Conservation (phyloP, 2,888 invertebrate genomes). For the Volucella zonaria region DNA sequence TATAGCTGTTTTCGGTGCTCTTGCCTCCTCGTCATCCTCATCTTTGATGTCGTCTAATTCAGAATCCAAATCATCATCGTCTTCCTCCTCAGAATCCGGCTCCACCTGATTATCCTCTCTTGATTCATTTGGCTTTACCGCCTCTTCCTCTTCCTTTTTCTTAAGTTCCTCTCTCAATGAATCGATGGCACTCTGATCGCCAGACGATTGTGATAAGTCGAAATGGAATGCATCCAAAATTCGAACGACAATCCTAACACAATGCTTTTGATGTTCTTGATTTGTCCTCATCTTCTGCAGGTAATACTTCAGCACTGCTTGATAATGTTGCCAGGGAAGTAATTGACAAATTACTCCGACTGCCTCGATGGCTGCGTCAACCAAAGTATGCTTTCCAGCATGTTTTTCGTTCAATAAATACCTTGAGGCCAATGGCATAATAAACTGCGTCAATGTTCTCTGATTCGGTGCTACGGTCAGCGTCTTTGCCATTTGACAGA, state of each 20-base stretch:
- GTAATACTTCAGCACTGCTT: conserved; percentile 91
- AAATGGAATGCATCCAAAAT: conserved; percentile 96
- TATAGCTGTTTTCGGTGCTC: conserved; percentile 75
- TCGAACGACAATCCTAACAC: conserved; percentile 89
- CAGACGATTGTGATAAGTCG: conserved; percentile 88
- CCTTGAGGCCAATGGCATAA: conserved; percentile 91
- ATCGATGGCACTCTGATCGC: conserved; percentile 75
- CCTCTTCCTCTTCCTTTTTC: conserved; percentile 74
- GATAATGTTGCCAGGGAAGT: conserved; percentile 95
- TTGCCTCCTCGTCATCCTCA: conserved; percentile 82
- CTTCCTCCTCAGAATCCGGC: conserved; percentile 75
- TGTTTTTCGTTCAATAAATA: conserved; percentile 92
- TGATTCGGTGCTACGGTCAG: conserved; percentile 85
- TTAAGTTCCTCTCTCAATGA: conserved; percentile 76
- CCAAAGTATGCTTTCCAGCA: conserved; percentile 89
- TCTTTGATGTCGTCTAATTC: conserved; percentile 76
- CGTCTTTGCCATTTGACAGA: conserved; percentile 87
- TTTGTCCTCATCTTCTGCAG: conserved; percentile 89
- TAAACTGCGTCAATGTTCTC: conserved; percentile 91
- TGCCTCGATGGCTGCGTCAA: conserved; percentile 93
- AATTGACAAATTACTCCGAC: conserved; percentile 89
- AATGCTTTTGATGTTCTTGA: conserved; percentile 91
- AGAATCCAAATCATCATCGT: conserved; percentile 79
- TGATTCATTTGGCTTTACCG: conserved; percentile 67
- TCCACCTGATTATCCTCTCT: conserved; percentile 74